A percentile compares a stretch with the other conserved stretches of the same genome.
phyloP scores from a whole-genome alignment of 2,113 vertebrate species.

The Burhinus oedicnemus region DNA sequence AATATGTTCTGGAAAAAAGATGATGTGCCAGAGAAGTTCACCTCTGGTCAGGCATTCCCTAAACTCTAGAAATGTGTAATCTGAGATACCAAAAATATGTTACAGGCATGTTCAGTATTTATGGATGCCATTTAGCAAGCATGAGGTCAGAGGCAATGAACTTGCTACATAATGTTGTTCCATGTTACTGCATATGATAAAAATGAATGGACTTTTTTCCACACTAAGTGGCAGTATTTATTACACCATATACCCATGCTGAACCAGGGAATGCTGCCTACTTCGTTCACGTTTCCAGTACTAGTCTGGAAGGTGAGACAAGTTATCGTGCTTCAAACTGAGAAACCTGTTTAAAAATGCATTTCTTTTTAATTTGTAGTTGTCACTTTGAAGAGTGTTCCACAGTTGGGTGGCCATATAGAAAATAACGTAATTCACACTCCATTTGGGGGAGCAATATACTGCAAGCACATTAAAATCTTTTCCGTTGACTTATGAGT shows the following conservation, averaged over 20 bases:
- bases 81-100: constrained; percentile 33
- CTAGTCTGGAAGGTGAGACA: background rate
- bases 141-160: constrained; percentile 47
- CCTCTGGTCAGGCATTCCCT: constrained; percentile 23
- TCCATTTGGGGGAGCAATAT: background rate
- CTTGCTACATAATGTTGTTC: background rate
- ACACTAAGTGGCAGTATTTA: background rate
- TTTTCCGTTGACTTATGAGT: background rate
- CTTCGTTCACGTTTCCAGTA: background rate
- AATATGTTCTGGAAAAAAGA: constrained; percentile 50
- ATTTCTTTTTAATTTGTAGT: background rate
- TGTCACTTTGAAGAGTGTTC: background rate
- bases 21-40: constrained; percentile 37
- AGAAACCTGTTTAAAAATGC: background rate
- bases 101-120: constrained; percentile 33
- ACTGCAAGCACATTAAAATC: background rate
- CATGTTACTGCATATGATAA: background rate
- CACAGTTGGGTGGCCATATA: background rate
- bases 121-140: constrained; percentile 27
- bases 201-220: background rate
- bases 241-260: background rate
- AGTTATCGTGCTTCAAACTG: background rate
- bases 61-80: constrained; percentile 42
- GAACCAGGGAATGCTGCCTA: background rate
- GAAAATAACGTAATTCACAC: background rate